Conservation (phyloP, 2,113 vertebrate genomes). For the Engraulis encrasicolus region DNA sequence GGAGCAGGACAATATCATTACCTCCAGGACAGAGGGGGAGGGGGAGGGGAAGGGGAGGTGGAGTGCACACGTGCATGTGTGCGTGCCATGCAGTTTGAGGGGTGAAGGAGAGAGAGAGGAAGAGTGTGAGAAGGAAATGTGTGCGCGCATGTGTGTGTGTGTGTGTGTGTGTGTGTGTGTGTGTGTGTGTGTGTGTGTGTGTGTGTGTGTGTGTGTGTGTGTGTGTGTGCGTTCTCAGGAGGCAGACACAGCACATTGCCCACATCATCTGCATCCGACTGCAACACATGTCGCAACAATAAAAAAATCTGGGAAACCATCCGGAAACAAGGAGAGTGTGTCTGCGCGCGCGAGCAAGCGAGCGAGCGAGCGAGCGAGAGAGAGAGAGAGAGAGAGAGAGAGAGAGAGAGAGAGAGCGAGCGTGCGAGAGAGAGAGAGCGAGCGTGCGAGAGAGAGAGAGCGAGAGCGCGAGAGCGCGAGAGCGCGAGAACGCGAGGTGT, state of each 20-base stretch:
- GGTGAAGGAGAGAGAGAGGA: neutral
- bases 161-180: no score
- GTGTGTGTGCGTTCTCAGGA: no score
- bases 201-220: no score
- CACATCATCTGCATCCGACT: neutral
- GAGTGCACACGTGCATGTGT: no score
- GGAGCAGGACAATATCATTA: slow-evolving; percentile 67
- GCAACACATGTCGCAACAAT: neutral
- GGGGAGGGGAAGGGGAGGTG: neutral
- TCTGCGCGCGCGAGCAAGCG: slow-evolving; percentile 35
- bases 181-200: no score
- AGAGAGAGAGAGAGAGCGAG: neutral
- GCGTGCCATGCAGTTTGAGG: no score
- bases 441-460: no score
- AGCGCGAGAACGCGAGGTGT: no score
- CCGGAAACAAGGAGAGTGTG: no score
- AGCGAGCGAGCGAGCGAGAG: slow-evolving; percentile 43
- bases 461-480: no score
- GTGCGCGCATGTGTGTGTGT: no score
- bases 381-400: slow-evolving; percentile 25
- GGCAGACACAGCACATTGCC: slow-evolving; percentile 39
- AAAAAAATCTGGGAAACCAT: no score
- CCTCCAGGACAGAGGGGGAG: slow-evolving; percentile 30
- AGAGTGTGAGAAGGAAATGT: slow-evolving; percentile 17
- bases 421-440: neutral